Evolutionary conservation across 2,113 vertebrate genomes (phyloP).

Genomic region (Pelecanoides urinatrix): DNA sequence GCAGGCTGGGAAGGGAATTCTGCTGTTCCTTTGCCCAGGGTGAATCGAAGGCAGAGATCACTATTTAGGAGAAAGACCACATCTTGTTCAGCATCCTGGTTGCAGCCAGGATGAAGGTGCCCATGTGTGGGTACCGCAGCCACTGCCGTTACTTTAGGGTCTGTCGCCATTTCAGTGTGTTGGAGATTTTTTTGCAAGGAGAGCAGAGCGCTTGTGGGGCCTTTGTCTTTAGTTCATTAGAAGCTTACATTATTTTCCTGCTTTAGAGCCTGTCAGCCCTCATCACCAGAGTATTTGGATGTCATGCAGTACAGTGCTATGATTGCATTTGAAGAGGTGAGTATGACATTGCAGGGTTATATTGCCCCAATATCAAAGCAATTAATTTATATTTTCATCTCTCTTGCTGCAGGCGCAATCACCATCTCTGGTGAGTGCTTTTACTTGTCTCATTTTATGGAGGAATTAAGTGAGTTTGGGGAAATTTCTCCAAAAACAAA

Average conservation of each 20-base stretch:
- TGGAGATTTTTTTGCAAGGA: not conserved
- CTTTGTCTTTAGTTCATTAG: not conserved
- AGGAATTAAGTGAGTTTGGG: not conserved
- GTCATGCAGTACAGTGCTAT: fast-evolving
- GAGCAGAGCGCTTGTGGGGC: not conserved
- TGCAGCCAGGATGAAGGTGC: not conserved
- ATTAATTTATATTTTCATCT: not conserved
- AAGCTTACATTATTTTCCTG: fast-evolving
- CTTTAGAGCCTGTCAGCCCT: not conserved
- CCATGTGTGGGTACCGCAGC: fast-evolving
- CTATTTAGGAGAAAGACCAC: not conserved
- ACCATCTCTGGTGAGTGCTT: not conserved
- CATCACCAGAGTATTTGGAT: fast-evolving
- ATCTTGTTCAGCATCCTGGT: not conserved
- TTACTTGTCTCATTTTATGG: not conserved
- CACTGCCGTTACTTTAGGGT: not conserved
- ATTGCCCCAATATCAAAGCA: not conserved
- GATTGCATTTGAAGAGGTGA: not conserved
- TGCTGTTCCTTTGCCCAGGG: not conserved
- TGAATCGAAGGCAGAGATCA: not conserved
- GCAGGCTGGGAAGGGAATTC: not conserved
- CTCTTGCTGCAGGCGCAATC: not conserved
- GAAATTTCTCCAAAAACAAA: not conserved
- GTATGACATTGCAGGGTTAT: not conserved
- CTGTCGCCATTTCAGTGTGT: not conserved